These are phyloP conservation scores for Hyposoter dolosus DNA, from an alignment of 2,888 invertebrate species.

Conservation along the genomic window DNA sequence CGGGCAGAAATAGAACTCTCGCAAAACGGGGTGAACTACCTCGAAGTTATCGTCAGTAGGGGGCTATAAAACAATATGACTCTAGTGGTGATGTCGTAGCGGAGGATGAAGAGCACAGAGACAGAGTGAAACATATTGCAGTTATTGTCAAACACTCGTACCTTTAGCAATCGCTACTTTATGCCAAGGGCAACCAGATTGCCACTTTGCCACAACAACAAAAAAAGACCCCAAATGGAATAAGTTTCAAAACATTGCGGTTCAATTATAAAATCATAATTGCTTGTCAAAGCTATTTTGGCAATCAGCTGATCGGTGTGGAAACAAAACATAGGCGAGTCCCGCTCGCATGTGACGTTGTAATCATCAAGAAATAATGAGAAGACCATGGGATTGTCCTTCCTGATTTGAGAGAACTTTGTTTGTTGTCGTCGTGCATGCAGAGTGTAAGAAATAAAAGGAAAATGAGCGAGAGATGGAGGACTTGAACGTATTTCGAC, in stretches of 20 bases:
- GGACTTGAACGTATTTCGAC: slow-evolving; percentile 79
- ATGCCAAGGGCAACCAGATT: slow-evolving; percentile 28
- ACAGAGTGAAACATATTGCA: slow-evolving; percentile 79
- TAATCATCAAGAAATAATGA: neutral
- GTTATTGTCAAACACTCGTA: slow-evolving; percentile 77
- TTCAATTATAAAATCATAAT: slow-evolving; percentile 17
- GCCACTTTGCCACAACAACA: neutral
- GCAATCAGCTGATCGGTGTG: neutral
- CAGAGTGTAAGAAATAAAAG: neutral
- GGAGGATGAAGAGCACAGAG: slow-evolving; percentile 54
- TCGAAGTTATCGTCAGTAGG: slow-evolving; percentile 77
- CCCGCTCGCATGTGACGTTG: neutral
- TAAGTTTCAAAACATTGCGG: neutral
- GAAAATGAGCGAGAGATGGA: slow-evolving; percentile 16
- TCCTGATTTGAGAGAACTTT: neutral
- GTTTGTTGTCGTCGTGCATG: slow-evolving; percentile 44
- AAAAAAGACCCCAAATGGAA: neutral
- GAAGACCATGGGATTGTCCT: neutral
- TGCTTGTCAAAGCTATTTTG: neutral
- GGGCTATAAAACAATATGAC: slow-evolving; percentile 82
- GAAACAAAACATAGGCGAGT: neutral
- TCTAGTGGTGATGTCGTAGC: slow-evolving; percentile 72
- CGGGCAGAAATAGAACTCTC: slow-evolving; percentile 23
- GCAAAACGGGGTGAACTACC: slow-evolving; percentile 34
- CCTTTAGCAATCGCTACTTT: slow-evolving; percentile 45